Conservation (phyloP, 2,797 vertebrate species). For the Sphenopsis melanotis region DNA sequence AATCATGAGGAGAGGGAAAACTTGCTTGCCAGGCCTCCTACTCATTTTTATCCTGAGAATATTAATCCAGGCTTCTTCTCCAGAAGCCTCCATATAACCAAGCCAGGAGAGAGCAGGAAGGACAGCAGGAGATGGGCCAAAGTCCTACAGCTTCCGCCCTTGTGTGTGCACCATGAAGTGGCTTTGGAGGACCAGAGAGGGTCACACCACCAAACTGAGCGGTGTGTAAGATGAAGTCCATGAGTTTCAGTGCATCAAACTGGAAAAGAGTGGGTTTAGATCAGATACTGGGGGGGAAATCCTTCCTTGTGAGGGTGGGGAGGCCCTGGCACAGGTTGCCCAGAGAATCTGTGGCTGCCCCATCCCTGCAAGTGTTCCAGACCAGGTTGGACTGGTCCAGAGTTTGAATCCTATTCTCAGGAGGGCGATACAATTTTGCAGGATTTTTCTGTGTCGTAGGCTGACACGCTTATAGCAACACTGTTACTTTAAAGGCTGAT, state of each 20-base stretch:
- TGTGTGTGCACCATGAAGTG: background rate
- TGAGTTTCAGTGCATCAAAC: background rate
- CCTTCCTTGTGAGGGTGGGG: background rate
- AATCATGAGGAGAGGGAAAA: background rate
- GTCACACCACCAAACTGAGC: background rate
- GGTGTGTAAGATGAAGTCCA: background rate
- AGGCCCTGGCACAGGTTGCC: background rate
- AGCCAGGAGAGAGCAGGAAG: background rate
- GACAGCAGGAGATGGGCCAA: background rate
- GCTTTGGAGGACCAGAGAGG: background rate
- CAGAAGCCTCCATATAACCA: background rate
- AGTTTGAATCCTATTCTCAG: background rate
- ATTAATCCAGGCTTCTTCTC: background rate
- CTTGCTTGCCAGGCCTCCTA: slow-evolving; percentile 17
- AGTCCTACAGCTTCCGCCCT: background rate
- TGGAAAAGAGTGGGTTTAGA: background rate
- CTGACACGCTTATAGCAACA: background rate
- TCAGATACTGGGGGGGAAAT: background rate
- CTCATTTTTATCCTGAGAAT: background rate
- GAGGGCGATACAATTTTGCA: background rate
- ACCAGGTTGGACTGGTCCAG: rapidly evolving
- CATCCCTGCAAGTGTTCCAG: background rate
- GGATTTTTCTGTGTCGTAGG: background rate
- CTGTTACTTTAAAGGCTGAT: background rate
- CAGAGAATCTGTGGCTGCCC: background rate